A percentile compares a stretch with the other conserved stretches of the same genome.
These are phyloP conservation scores for Amblyjoppa fuscipennis DNA, from an alignment of 2,888 invertebrate species.

Conservation along the genomic window DNA sequence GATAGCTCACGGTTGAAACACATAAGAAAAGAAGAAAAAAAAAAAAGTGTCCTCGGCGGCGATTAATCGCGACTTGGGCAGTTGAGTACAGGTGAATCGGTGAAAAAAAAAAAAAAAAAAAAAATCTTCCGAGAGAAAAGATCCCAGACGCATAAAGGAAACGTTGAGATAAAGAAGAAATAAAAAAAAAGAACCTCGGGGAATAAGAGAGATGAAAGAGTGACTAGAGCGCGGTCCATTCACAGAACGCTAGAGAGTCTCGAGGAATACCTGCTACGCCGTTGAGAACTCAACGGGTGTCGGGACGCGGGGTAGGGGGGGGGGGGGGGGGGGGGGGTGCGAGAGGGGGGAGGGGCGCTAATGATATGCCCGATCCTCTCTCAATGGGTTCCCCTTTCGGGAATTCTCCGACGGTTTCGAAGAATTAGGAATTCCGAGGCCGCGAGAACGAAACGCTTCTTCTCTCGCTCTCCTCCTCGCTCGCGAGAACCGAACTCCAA, in stretches of 20 bases:
- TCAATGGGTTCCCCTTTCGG: constrained; percentile 84
- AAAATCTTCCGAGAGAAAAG: constrained; percentile 30
- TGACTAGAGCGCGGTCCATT: constrained; percentile 80
- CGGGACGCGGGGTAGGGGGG: too few species aligned
- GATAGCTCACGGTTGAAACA: not conserved
- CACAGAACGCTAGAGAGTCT: constrained; percentile 75
- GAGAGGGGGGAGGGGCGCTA: constrained; percentile 78
- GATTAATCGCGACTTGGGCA: constrained; percentile 27
- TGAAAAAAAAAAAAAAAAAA: constrained; percentile 27
- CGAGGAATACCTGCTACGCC: constrained; percentile 75
- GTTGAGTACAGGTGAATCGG: constrained; percentile 34
- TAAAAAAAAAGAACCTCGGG: constrained; percentile 48
- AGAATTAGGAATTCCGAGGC: constrained; percentile 85
- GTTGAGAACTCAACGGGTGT: constrained; percentile 58
- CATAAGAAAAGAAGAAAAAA: not conserved
- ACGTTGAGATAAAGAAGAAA: constrained; percentile 52
- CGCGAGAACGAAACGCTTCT: constrained; percentile 72
- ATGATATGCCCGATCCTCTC: constrained; percentile 83
- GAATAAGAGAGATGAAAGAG: constrained; percentile 62
- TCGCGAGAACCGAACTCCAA: constrained; percentile 58
- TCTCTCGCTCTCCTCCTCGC: constrained; percentile 45
- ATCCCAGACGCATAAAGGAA: not conserved
- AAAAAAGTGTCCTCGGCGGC: not conserved
- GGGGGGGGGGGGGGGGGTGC: too few species aligned
- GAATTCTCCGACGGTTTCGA: constrained; percentile 85